A percentile compares a stretch with the other conserved stretches of the same genome.
Conservation (phyloP, 2,113 vertebrate genomes). For the Chionis minor region DNA sequence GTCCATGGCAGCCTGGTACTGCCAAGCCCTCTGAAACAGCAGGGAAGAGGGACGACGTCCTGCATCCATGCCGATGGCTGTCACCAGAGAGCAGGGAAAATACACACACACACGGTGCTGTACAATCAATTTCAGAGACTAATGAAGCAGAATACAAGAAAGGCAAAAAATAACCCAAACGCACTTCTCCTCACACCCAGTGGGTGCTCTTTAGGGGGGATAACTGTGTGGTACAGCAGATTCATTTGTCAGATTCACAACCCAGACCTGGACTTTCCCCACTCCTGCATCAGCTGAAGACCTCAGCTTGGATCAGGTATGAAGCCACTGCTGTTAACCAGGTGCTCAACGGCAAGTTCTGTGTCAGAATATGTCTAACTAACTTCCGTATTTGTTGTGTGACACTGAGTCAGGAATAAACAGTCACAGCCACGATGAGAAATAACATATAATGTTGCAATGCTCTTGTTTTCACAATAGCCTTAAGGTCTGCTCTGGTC, state of each 20-base stretch:
- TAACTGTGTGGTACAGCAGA: neutral
- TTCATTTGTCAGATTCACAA: neutral
- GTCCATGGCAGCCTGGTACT: neutral
- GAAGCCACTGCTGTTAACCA: neutral
- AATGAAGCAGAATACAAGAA: neutral
- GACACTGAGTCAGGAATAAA: neutral
- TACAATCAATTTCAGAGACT: neutral
- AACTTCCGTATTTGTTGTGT: neutral
- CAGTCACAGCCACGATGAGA: neutral
- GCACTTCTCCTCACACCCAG: neutral
- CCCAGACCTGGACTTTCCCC: neutral
- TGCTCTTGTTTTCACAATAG: neutral
- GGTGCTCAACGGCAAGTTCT: rapidly evolving
- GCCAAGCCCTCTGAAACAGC: neutral
- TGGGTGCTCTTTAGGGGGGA: neutral
- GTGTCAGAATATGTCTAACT: neutral
- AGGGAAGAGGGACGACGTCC: neutral
- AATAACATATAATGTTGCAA: neutral
- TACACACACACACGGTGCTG: rapidly evolving
- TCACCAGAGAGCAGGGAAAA: neutral
- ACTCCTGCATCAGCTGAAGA: rapidly evolving
- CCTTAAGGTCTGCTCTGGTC: neutral
- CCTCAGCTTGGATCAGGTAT: neutral
- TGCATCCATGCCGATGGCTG: neutral
- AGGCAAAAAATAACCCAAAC: neutral